Percentiles rank a stretch among this genome's conserved stretches.
Evolutionary conservation across 30 jellyfish, hydroid and myxozoan genomes (phyloP).

Genomic region (Aurelia sp.): DNA sequence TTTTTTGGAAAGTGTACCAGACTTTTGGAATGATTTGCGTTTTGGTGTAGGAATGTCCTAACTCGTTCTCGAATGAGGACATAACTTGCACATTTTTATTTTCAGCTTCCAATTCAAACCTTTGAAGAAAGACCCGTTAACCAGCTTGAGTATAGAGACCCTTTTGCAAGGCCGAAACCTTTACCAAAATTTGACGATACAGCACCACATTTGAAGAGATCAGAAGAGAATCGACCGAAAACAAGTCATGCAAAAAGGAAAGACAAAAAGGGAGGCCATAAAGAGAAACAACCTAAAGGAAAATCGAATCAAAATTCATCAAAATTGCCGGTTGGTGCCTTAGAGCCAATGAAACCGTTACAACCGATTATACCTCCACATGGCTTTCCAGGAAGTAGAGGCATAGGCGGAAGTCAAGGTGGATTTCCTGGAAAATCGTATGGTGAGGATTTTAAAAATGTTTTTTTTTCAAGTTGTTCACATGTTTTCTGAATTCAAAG

Average conservation of each 20-base stretch:
- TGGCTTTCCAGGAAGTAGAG: slow-evolving; percentile 38
- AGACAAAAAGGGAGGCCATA: slow-evolving; percentile 29
- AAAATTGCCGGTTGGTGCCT: slow-evolving; percentile 40
- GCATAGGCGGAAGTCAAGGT: slow-evolving; percentile 7
- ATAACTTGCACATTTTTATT: background rate
- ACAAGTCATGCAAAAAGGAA: slow-evolving; percentile 54
- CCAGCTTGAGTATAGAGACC: slow-evolving; percentile 59
- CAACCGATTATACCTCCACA: slow-evolving; percentile 64
- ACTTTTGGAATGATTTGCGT: too few relatives aligned
- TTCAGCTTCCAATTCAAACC: slow-evolving; percentile 14
- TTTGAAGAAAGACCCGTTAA: slow-evolving; percentile 38
- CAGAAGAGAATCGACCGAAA: slow-evolving; percentile 44
- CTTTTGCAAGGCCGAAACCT: slow-evolving; percentile 47
- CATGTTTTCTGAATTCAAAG: too few relatives aligned
- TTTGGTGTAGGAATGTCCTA: background rate
- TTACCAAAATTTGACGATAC: slow-evolving; percentile 9
- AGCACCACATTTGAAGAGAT: background rate
- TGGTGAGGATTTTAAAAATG: background rate
- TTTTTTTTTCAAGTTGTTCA: background rate
- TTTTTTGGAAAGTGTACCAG: too few relatives aligned
- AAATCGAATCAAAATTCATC: slow-evolving; percentile 11
- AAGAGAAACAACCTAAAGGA: slow-evolving; percentile 42
- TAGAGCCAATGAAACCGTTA: slow-evolving; percentile 72
- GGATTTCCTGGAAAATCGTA: slow-evolving; percentile 12
- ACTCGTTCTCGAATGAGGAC: background rate